Percentiles rank a stretch among this genome's conserved stretches.
These are phyloP conservation scores for Fulmarus glacialis DNA, from an alignment of 2,113 vertebrate species.

Conservation along the genomic window DNA sequence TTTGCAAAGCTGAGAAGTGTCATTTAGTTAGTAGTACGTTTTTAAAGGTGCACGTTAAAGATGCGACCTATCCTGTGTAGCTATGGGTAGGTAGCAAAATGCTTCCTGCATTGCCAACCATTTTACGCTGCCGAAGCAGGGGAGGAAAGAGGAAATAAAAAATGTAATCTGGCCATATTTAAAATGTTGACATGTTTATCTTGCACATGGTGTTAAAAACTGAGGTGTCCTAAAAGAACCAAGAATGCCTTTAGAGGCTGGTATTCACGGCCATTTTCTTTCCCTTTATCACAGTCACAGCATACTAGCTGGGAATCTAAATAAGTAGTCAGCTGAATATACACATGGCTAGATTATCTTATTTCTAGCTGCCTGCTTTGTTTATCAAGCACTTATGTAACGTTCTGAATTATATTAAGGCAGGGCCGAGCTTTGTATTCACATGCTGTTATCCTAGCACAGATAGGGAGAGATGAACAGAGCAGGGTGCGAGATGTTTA, in stretches of 20 bases:
- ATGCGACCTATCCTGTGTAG: background rate
- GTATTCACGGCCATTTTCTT: conserved; percentile 6
- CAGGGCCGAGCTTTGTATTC: background rate
- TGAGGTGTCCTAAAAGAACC: background rate
- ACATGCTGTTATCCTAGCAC: background rate
- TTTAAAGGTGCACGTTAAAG: background rate
- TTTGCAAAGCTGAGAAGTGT: background rate
- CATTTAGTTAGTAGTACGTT: background rate
- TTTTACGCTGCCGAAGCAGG: background rate
- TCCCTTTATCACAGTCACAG: background rate
- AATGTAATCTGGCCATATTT: background rate
- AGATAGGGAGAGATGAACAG: background rate
- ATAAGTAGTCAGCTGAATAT: conserved; percentile 36
- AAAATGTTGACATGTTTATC: background rate
- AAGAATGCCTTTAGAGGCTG: background rate
- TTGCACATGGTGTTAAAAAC: background rate
- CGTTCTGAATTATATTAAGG: background rate
- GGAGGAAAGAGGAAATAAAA: background rate
- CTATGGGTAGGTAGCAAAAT: background rate
- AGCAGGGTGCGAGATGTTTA: background rate
- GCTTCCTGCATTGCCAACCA: background rate
- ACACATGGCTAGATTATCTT: conserved; percentile 42
- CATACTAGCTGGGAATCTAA: background rate
- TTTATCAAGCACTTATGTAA: conserved; percentile 59
- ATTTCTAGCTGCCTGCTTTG: conserved; percentile 43